Evolutionary conservation across 2,797 vertebrate species (phyloP).

Genomic region (Cossypha niveicapilla): DNA sequence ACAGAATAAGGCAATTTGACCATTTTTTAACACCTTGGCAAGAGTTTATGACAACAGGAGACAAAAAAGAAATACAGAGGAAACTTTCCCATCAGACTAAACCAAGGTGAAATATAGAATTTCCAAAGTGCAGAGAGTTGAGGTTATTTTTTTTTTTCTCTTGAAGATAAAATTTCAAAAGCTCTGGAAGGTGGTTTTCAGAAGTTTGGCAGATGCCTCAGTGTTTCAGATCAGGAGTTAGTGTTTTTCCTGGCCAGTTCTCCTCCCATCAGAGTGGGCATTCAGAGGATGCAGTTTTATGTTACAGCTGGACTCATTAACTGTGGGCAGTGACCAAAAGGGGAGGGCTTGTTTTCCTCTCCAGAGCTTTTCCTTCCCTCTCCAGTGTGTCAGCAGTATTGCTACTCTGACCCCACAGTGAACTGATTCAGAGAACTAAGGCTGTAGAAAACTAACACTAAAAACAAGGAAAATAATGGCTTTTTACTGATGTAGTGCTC

Average conservation of each 20-base stretch:
- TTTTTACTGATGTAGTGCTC: not conserved
- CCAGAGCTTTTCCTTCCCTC: not conserved
- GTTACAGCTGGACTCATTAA: not conserved
- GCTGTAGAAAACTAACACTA: not conserved
- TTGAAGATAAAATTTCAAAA: not conserved
- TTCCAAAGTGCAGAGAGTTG: not conserved
- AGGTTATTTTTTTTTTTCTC: not conserved
- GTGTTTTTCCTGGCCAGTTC: not conserved
- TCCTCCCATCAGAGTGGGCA: not conserved
- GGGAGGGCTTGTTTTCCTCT: constrained; percentile 2
- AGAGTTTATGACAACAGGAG: not conserved
- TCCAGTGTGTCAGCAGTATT: not conserved
- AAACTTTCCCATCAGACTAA: not conserved
- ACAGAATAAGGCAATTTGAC: not conserved
- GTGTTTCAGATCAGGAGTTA: not conserved
- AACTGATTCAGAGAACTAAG: not conserved
- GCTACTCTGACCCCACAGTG: constrained; percentile 13
- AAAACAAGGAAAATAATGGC: not conserved
- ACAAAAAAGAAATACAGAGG: not conserved
- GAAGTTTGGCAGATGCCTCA: not conserved
- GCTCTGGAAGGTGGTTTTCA: not conserved
- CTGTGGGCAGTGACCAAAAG: not conserved
- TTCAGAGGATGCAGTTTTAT: not conserved
- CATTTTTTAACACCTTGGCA: not conserved
- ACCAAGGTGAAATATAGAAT: not conserved